Evolutionary conservation across 2,888 invertebrate species (phyloP).

Genomic region (Unio delphinus): DNA sequence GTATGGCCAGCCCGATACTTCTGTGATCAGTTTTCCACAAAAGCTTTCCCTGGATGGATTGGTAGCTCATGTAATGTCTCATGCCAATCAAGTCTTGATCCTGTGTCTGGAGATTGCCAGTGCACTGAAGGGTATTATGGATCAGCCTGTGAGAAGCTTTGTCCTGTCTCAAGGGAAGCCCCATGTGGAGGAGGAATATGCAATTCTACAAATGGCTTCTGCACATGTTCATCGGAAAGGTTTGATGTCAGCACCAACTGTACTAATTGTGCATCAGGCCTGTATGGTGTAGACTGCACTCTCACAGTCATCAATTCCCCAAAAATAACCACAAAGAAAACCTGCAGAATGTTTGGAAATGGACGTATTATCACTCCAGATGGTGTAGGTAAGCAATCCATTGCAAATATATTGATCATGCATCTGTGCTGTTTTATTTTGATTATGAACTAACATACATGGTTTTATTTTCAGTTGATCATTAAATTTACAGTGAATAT

Average conservation of each 20-base stretch:
- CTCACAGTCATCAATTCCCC: slow-evolving; percentile 4
- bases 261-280: slow-evolving; percentile 23
- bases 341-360: slow-evolving; percentile 15
- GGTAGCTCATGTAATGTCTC: slow-evolving; percentile 30
- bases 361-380: slow-evolving; percentile 34
- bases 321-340: background rate
- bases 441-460: too few relatives aligned
- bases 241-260: slow-evolving; percentile 18
- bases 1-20: slow-evolving; percentile 20
- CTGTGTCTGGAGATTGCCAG: slow-evolving; percentile 26
- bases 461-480: too few relatives aligned
- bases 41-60: slow-evolving; percentile 22
- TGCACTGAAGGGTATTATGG: slow-evolving; percentile 48
- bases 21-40: slow-evolving; percentile 15
- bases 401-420: too few relatives aligned
- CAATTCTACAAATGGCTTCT: slow-evolving; percentile 34
- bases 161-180: slow-evolving; percentile 46
- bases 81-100: slow-evolving; percentile 40
- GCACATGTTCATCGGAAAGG: slow-evolving; percentile 53
- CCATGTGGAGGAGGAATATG: slow-evolving; percentile 46
- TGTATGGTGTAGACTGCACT: slow-evolving; percentile 38
- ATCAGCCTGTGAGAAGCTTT: slow-evolving; percentile 24
- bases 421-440: too few relatives aligned
- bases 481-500: too few relatives aligned
- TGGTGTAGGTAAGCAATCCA: slow-evolving; percentile 13